Base-by-base conservation (phyloP, 2,888 invertebrate genomes). In the Xiphydria camelus region DNA sequence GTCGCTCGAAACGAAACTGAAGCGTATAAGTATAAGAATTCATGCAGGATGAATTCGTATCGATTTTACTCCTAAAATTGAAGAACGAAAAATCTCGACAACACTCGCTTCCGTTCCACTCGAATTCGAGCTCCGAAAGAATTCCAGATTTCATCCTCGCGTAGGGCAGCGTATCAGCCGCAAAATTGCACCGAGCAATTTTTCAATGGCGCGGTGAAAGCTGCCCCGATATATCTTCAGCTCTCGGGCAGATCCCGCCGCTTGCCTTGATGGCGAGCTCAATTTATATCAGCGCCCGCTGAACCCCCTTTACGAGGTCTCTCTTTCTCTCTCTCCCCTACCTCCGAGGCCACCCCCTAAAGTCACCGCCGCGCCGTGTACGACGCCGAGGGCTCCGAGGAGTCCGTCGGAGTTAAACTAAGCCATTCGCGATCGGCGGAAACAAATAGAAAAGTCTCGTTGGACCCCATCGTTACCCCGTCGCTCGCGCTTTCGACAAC, bases 231-330 rank as follows among this genome's bases (percentile, higher is more conserved):
- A 70, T 66, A 64, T 68, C 67, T 63, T 58, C 34, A 48, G 55
- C 56, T 53, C 54, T 55, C 47, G 52, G 57, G 57, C 57, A 69
- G 70, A 68, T 69, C 66, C 67, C 55, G 64, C 64, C 73, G 70
- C 68, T 74, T 74, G 67, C 65, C 65, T 68, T 65, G 68, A 73
- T 73, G 70, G 71, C 67, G 63, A 67, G 68, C 70, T 70, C 73
- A 73, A 74, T 74, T 73, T 75, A 74, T 75, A 72, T 73, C 72
- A 69, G 64, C 70, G 62, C 61, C 66, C 58, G 59, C 58, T 70
- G 70, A 65, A 69, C 70, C 71, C 72, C 73, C 68, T 75, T 75
- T 73, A 72, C 70, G 70, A 73, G 67, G 57, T 62, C 60, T 64
- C 62, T 56, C 60, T 59, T 47, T 51, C 57, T 49, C 26, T 39